phyloP scores from a whole-genome alignment of 2,113 vertebrate genomes.

The Elephantulus edwardii region DNA sequence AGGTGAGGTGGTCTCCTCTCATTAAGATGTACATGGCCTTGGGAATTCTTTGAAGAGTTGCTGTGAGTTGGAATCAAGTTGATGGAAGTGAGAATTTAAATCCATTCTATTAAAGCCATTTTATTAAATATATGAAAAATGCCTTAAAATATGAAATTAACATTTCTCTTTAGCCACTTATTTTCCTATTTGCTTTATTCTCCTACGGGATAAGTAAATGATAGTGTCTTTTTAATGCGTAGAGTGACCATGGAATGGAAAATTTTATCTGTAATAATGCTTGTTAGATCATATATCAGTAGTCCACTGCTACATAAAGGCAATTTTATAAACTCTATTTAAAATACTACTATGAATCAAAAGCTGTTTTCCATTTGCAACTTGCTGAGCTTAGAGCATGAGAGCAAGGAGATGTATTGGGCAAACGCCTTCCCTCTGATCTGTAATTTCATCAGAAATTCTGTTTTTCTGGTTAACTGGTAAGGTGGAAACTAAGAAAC shows the following conservation, averaged over 20 bases:
- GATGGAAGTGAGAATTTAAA: neutral
- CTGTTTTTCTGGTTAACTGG: constrained; percentile 58
- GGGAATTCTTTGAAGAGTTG: neutral
- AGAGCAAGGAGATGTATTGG: constrained; percentile 38
- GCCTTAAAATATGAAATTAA: neutral
- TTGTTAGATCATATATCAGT: constrained; percentile 19
- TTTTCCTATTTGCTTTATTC: neutral
- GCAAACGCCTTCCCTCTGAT: neutral
- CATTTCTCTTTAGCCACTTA: neutral
- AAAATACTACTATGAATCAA: constrained; percentile 58
- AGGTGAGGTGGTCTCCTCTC: too few species aligned
- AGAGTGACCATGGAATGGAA: neutral
- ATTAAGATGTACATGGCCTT: too few species aligned
- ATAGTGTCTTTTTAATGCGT: constrained; percentile 18
- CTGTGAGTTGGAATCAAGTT: too few species aligned
- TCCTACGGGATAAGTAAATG: neutral
- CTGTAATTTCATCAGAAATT: constrained; percentile 52
- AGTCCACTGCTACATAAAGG: constrained; percentile 38
- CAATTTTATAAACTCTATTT: constrained; percentile 42
- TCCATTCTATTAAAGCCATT: neutral
- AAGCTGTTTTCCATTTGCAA: constrained; percentile 56
- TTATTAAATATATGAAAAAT: constrained; percentile 1
- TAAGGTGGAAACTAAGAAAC: constrained; percentile 65
- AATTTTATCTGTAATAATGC: neutral
- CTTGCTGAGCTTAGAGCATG: constrained; percentile 37